Evolutionary conservation across 2,888 invertebrate species (phyloP), one percentile per base, ranked within the genome.

Genomic region (Serripes groenlandicus): DNA sequence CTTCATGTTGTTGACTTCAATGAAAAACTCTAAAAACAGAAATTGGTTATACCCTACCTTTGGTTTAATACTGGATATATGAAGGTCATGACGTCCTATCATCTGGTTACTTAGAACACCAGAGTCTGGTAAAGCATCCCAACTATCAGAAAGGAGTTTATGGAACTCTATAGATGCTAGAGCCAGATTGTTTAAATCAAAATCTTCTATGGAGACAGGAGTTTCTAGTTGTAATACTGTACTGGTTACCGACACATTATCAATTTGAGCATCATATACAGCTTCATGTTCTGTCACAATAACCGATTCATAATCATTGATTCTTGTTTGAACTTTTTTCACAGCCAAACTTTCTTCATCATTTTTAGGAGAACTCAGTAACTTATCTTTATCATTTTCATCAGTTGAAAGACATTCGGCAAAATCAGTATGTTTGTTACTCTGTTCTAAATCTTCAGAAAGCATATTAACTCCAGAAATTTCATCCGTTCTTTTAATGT

Each of bases 1-100:
- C n/a, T n/a, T n/a, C n/a, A n/a, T n/a, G n/a, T n/a, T n/a, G n/a
- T n/a, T n/a, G n/a, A n/a, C n/a, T n/a, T n/a, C n/a, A n/a, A n/a
- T n/a, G n/a, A n/a, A n/a, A n/a, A n/a, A n/a, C n/a, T n/a, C n/a
- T n/a, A n/a, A n/a, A n/a, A n/a, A n/a, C n/a, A n/a, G n/a, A n/a
- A n/a, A n/a, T n/a, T n/a, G n/a, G n/a, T n/a, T 15, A 52, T 52
- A 52, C n/a, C 58, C 23, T 58, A 58, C 58, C 58, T 58, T 58
- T 58, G 58, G 26, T 26, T 58, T 28, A 26, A 21, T 26, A 23
- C 11, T 26, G 23, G n/a, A n/a, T 4, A 3, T 26, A n/a, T 58
- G 9, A 58, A 11, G n/a, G 58, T n/a, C 9, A 58, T 26, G 3
- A 3, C 11, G 7, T 26, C 1, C 58, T 4, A 28, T 26, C 3